phyloP scores from a whole-genome alignment of 1,140 invertebrate species.

The Heliconius nattereri region DNA sequence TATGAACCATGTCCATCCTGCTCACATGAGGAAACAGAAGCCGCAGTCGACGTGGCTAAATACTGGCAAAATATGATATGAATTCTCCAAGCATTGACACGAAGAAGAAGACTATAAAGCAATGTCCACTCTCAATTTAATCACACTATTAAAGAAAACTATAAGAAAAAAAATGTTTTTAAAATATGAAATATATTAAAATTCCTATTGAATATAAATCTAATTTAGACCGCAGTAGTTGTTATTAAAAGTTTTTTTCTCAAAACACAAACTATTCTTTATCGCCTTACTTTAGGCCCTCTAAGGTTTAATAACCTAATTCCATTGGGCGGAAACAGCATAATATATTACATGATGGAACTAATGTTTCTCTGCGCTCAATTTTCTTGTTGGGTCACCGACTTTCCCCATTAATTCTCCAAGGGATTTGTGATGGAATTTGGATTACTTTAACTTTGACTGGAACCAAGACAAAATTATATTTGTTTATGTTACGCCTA shows the following conservation, averaged over 20 bases:
- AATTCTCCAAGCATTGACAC: no score
- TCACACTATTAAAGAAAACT: no score
- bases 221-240: no score
- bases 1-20: no score
- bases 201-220: no score
- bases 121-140: no score
- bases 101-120: no score
- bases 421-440: constrained; percentile 23
- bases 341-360: constrained; percentile 27
- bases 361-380: constrained; percentile 24
- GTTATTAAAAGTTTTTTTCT: background rate
- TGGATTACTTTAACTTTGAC: background rate
- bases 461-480: background rate
- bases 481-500: background rate
- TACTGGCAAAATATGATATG: no score
- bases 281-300: background rate
- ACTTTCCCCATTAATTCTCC: constrained; percentile 26
- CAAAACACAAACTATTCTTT: background rate
- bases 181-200: no score
- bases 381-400: constrained; percentile 31
- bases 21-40: no score
- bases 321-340: constrained; percentile 5
- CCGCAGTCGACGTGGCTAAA: no score
- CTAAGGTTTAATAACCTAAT: constrained; percentile 16
- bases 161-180: no score